Evolutionary conservation across 2,888 invertebrate genomes (phyloP).

Genomic region (Osmoderma eremita): DNA sequence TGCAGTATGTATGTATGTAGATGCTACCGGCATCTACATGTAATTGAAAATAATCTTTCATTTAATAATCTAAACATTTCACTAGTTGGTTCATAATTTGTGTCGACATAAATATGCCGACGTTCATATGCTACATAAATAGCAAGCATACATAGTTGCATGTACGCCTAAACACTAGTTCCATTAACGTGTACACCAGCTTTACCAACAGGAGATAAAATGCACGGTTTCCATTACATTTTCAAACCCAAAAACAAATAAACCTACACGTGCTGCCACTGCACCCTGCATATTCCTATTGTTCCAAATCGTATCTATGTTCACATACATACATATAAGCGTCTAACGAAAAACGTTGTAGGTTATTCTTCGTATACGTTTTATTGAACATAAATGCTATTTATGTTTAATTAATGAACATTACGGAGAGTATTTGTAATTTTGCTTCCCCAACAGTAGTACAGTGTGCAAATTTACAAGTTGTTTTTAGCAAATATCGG

Average conservation of each 20-base stretch:
- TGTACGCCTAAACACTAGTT: not conserved
- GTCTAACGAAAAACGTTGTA: not conserved
- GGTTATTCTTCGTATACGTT: not conserved
- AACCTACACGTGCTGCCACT: slow-evolving; percentile 8
- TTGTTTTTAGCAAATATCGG: too few species aligned
- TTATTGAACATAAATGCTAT: slow-evolving; percentile 8
- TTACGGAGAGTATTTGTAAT: not conserved
- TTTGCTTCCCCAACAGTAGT: not conserved
- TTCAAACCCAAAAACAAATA: slow-evolving; percentile 22
- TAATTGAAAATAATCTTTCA: too few species aligned
- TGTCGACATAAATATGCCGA: too few species aligned
- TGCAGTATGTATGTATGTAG: too few species aligned
- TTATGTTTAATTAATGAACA: slow-evolving; percentile 9
- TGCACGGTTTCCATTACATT: slow-evolving; percentile 9
- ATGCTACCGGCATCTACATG: too few species aligned
- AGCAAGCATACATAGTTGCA: too few species aligned
- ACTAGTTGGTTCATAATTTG: too few species aligned
- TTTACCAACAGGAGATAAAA: slow-evolving; percentile 23
- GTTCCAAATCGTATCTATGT: not conserved
- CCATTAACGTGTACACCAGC: slow-evolving; percentile 16
- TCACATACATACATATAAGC: not conserved
- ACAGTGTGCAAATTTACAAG: too few species aligned
- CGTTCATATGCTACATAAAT: too few species aligned
- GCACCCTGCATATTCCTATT: not conserved
- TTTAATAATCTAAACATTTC: too few species aligned